These are phyloP conservation scores for Frieseomelitta varia DNA, from an alignment of 1,140 invertebrate genomes.

Conservation along the genomic window DNA sequence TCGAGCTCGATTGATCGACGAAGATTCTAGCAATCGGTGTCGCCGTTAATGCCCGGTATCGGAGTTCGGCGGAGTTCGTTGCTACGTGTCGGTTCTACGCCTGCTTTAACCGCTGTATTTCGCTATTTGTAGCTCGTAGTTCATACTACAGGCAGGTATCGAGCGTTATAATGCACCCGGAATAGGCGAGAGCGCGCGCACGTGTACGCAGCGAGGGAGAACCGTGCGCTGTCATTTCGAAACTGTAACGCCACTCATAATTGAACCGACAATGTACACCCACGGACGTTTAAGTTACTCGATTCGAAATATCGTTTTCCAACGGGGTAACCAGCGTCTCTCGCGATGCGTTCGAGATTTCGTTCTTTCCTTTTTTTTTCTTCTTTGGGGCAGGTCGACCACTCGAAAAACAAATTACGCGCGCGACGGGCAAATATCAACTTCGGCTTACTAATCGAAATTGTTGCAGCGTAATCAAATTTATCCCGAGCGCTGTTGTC, in stretches of 20 bases:
- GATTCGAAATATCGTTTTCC: too few relatives aligned
- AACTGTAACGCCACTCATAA: neutral
- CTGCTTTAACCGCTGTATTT: slow-evolving; percentile 29
- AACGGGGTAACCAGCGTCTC: too few relatives aligned
- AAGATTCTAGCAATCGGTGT: slow-evolving; percentile 14
- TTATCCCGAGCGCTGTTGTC: neutral
- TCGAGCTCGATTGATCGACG: slow-evolving; percentile 13
- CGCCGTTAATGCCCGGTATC: slow-evolving; percentile 37
- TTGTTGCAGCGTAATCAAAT: slow-evolving; percentile 9
- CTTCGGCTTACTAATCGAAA: neutral
- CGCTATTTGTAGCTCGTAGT: slow-evolving; percentile 28
- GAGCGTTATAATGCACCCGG: slow-evolving; percentile 8
- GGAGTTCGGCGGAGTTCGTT: neutral
- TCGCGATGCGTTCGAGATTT: too few relatives aligned
- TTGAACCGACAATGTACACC: neutral
- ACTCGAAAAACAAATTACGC: neutral
- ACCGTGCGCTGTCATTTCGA: neutral
- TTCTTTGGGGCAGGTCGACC: neutral
- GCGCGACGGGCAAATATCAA: neutral
- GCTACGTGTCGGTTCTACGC: slow-evolving; percentile 13
- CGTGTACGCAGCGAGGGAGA: too few relatives aligned
- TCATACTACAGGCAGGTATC: slow-evolving; percentile 26
- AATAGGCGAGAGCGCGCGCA: neutral
- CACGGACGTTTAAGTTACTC: neutral
- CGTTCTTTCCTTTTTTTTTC: too few relatives aligned